phyloP scores from a whole-genome alignment of 2,113 vertebrate species.

The Apeltes quadracus region DNA sequence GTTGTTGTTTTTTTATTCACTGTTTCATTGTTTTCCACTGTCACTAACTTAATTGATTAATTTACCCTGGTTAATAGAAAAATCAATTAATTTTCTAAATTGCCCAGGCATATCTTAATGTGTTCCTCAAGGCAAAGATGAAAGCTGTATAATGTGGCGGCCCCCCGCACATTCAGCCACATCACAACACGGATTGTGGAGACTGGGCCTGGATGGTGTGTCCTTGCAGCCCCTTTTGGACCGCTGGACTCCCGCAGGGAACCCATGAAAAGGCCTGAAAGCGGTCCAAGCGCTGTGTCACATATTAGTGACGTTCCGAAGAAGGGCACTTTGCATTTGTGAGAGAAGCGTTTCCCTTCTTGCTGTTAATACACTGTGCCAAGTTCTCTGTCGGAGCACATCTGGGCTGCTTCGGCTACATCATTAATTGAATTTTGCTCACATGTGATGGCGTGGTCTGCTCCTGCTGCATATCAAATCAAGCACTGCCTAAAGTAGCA shows the following conservation, averaged over 20 bases:
- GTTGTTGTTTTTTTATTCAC: too few species aligned
- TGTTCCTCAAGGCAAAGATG: conserved; percentile 41
- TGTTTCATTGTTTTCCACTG: conserved; percentile 27
- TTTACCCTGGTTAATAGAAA: conserved; percentile 39
- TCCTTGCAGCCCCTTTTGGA: conserved; percentile 35
- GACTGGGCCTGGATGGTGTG: conserved; percentile 26
- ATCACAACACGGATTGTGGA: conserved; percentile 10
- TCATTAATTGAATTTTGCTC: background rate
- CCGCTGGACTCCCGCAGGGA: conserved; percentile 31
- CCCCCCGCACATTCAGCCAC: conserved; percentile 27
- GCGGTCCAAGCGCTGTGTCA: conserved; percentile 25
- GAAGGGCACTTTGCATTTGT: conserved; percentile 31
- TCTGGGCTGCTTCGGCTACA: background rate
- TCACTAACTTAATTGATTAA: background rate
- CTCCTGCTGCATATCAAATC: too few species aligned
- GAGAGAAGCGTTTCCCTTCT: conserved; percentile 16
- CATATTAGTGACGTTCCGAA: background rate
- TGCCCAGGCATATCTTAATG: conserved; percentile 15
- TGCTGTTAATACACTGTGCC: background rate
- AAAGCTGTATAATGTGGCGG: conserved; percentile 9
- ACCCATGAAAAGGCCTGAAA: conserved; percentile 28
- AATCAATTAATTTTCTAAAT: conserved; percentile 37
- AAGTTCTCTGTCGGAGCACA: rapidly evolving
- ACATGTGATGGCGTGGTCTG: background rate
- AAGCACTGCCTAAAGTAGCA: too few species aligned